phyloP scores from a whole-genome alignment of 2,888 invertebrate species.

The Archaeoteleia sp. region DNA sequence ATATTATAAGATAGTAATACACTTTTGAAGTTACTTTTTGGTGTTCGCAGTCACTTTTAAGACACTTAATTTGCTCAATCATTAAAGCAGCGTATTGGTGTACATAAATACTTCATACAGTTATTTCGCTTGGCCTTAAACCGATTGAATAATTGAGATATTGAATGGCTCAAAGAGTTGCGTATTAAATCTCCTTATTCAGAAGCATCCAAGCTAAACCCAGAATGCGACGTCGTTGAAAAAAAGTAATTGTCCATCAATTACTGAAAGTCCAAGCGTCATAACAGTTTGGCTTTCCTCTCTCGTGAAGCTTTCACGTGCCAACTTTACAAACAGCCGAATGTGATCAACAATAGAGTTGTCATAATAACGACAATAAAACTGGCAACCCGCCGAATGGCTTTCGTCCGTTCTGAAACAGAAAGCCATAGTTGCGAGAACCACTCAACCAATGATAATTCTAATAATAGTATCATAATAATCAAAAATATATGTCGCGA shows the following conservation, averaged over 20 bases:
- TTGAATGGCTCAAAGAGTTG: too few species aligned
- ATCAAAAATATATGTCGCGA: constrained; percentile 33
- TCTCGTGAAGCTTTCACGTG: constrained; percentile 59
- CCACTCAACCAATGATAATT: constrained; percentile 39
- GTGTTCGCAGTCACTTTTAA: too few species aligned
- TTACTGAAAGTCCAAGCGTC: constrained; percentile 43
- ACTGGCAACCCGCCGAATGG: constrained; percentile 28
- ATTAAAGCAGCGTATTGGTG: too few species aligned
- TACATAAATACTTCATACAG: too few species aligned
- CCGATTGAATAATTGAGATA: too few species aligned
- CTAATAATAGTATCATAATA: constrained; percentile 43
- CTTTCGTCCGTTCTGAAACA: constrained; percentile 32
- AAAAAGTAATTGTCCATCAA: constrained; percentile 23
- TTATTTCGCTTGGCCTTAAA: too few species aligned
- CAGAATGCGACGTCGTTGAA: constrained; percentile 28
- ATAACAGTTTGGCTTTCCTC: constrained; percentile 60
- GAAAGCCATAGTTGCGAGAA: constrained; percentile 10
- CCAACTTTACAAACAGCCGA: constrained; percentile 59
- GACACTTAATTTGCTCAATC: too few species aligned
- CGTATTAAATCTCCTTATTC: too few species aligned
- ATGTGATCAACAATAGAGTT: constrained; percentile 54
- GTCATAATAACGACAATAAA: constrained; percentile 47
- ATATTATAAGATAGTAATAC: too few species aligned
- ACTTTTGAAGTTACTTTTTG: too few species aligned
- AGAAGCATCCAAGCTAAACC: constrained; percentile 27